Evolutionary conservation across 2,113 vertebrate genomes (phyloP), one percentile per base, ranked within the genome.

Genomic region (Brachyhypopomus occidentalis): DNA sequence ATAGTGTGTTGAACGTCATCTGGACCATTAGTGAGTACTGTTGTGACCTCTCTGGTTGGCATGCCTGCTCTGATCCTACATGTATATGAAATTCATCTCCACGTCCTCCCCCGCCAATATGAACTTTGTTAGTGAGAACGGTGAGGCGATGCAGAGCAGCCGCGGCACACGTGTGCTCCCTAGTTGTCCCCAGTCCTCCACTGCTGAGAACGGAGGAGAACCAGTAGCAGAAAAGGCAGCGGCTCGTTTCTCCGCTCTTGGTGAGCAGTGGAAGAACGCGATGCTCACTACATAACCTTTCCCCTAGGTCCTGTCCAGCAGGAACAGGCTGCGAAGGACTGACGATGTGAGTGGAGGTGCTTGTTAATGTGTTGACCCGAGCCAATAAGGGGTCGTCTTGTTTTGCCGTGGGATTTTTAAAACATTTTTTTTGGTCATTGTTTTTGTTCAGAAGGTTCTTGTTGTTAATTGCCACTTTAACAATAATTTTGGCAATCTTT

Each of bases 271-370:
- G 34, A 64, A 75, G 71, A 78, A 19, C 73, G 69, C 62, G 83
- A 80, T 81, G 85, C 79, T 89, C 86, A 86, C 85, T 88, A 84
- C 78, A 62, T 79, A 83, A 84, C 81, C 84, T 76, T 85, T 83
- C 75, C 78, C 77, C 77, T 74, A 66, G 52, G 63, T 64, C 72
- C 63, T 80, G 62, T 73, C 74, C 67, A 25, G 45, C 77, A 66
- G 48, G 38, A 45, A 74, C 71, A 62, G 78, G 71, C 79, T 66
- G 70, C 52, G 76, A 77, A 75, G 80, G 62, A 75, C 75, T 58
- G 19, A 22, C 64, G 77, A 81, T 72, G 79, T 80, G 63, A 76
- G 30, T 20, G 74, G 77, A 83, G 75, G 77, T 62, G 69, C 59
- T 60, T 72, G 64, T 73, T 48, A 80, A 82, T 79, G 75, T 81